Evolutionary conservation across 2,888 invertebrate species (phyloP).

Genomic region (Leptura quadrifasciata): DNA sequence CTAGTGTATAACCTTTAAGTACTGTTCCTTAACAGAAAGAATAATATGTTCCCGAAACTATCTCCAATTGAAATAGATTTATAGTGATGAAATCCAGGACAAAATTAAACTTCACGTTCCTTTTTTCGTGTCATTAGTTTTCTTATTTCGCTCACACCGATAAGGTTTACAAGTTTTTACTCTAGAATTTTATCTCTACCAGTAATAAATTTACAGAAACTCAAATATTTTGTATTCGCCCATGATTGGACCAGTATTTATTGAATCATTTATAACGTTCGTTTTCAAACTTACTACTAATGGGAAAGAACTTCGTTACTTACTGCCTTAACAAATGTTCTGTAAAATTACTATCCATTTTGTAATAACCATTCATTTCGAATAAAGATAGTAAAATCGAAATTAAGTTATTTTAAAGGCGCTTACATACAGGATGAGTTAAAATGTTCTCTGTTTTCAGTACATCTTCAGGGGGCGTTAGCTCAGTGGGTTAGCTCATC

Average conservation of each 20-base stretch:
- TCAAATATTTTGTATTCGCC: constrained; percentile 58
- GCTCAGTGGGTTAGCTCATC: too few relatives aligned
- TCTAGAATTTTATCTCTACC: constrained; percentile 51
- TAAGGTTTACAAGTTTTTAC: constrained; percentile 57
- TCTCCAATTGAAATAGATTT: constrained; percentile 71
- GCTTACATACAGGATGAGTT: too few relatives aligned
- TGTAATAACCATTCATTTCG: background rate
- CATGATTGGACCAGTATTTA: constrained; percentile 58
- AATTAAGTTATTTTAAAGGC: background rate
- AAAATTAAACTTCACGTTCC: constrained; percentile 71
- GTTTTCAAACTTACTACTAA: constrained; percentile 49
- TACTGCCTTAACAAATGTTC: constrained; percentile 1
- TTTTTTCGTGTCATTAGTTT: constrained; percentile 64
- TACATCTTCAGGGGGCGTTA: too few relatives aligned
- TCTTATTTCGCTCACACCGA: constrained; percentile 59
- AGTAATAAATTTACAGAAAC: constrained; percentile 56
- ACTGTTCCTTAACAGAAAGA: constrained; percentile 55
- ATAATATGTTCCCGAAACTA: constrained; percentile 67
- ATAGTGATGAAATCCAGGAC: constrained; percentile 72
- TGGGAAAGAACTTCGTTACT: constrained; percentile 25
- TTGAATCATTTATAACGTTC: constrained; percentile 51
- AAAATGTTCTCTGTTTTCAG: too few relatives aligned
- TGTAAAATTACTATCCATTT: constrained; percentile 15
- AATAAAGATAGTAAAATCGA: background rate
- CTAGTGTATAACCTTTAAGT: constrained; percentile 31